Evolutionary conservation across 1,140 invertebrate genomes (phyloP).

Genomic region (Ceratitis capitata): DNA sequence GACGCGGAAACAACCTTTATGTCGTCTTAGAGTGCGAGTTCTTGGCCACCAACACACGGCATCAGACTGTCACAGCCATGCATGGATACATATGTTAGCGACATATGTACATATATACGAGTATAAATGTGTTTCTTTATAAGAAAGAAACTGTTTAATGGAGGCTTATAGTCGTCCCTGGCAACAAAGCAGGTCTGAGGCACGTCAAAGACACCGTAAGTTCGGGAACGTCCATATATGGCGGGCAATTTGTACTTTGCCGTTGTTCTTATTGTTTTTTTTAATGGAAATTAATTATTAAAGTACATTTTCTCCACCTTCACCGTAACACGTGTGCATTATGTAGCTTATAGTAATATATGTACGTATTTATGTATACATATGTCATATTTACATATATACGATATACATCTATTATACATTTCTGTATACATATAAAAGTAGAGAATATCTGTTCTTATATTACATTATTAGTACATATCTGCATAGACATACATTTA

Average conservation of each 20-base stretch:
- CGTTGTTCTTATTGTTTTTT: too few species aligned
- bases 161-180: neutral
- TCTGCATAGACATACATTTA: too few species aligned
- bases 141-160: neutral
- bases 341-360: neutral
- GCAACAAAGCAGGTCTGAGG: neutral
- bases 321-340: neutral
- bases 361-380: neutral
- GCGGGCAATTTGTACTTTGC: too few species aligned
- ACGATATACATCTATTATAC: too few species aligned
- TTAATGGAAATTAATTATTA: neutral
- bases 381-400: neutral
- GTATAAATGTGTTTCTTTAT: neutral
- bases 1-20: conserved; percentile 12
- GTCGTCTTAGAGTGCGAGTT: neutral
- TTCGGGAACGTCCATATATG: neutral
- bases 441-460: neutral
- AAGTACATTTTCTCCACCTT: neutral
- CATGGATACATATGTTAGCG: too few species aligned
- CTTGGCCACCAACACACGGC: conserved; percentile 18
- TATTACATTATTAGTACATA: neutral
- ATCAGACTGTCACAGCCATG: too few species aligned
- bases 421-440: too few species aligned
- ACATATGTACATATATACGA: neutral
- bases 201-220: neutral